phyloP scores from a whole-genome alignment of 2,113 vertebrate species.

The Mugil cephalus region DNA sequence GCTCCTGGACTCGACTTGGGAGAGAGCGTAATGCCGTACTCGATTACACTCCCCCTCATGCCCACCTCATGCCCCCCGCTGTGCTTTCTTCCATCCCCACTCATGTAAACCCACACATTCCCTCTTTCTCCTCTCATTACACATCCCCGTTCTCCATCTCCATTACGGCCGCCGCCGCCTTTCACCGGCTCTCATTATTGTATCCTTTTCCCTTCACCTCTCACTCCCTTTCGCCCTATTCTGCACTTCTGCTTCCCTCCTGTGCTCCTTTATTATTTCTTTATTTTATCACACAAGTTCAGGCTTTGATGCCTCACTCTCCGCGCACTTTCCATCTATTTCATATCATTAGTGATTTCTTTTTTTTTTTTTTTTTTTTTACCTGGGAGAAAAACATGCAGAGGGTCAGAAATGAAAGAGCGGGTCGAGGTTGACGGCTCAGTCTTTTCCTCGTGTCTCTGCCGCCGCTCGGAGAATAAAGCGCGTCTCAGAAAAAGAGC shows the following conservation, averaged over 20 bases:
- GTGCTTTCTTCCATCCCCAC: too few relatives aligned
- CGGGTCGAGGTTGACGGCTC: conserved; percentile 14
- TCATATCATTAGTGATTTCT: conserved; percentile 10
- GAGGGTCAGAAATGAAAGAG: conserved; percentile 36
- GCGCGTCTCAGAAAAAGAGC: too few relatives aligned
- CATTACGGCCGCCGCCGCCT: conserved; percentile 63
- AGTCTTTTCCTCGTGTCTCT: not conserved
- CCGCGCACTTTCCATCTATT: not conserved
- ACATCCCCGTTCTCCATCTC: conserved; percentile 71
- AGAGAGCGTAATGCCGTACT: conserved; percentile 59
- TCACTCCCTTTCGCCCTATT: conserved; percentile 21
- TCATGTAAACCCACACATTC: too few relatives aligned
- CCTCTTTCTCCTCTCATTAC: conserved; percentile 70
- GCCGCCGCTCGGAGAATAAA: not conserved
- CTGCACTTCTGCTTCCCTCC: not conserved
- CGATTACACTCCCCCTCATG: conserved; percentile 60
- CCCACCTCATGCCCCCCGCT: too few relatives aligned
- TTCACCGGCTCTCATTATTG: conserved; percentile 65
- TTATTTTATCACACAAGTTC: conserved; percentile 21
- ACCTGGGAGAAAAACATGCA: conserved; percentile 14
- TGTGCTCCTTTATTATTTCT: conserved; percentile 4
- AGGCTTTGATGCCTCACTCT: conserved; percentile 6
- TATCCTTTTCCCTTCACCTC: conserved; percentile 45
- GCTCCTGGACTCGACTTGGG: conserved; percentile 57
- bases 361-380: too few relatives aligned